Conservation (phyloP, 2,797 vertebrate species). For the Pelodytes ibericus region DNA sequence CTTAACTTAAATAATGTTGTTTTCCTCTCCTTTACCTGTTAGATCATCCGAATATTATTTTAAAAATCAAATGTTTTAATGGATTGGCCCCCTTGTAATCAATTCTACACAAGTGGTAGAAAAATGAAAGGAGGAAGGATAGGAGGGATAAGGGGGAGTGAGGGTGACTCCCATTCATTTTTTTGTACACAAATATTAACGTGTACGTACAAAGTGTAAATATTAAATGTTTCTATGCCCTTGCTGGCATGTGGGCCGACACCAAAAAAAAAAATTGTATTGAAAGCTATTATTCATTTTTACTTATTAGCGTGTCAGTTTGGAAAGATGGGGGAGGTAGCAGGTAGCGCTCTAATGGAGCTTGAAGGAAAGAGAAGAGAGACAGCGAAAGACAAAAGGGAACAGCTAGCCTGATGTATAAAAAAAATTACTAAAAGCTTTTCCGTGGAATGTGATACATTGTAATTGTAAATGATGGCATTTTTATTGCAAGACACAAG, state of each 20-base stretch:
- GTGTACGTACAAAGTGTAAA: neutral
- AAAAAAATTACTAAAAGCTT: neutral
- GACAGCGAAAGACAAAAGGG: neutral
- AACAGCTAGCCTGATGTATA: neutral
- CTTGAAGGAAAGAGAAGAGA: slow-evolving; percentile 47
- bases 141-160: too few relatives aligned
- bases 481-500: too few relatives aligned
- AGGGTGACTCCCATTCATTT: neutral
- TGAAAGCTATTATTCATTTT: slow-evolving; percentile 53
- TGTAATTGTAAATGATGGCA: too few relatives aligned
- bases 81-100: neutral
- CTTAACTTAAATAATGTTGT: too few relatives aligned
- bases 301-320: slow-evolving; percentile 52
- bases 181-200: neutral
- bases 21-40: too few relatives aligned
- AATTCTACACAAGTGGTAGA: neutral
- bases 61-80: neutral
- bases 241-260: slow-evolving; percentile 35
- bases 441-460: too few relatives aligned
- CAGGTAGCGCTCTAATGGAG: slow-evolving; percentile 45
- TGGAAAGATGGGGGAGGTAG: slow-evolving; percentile 48
- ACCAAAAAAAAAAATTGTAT: slow-evolving; percentile 46
- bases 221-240: slow-evolving; percentile 24
- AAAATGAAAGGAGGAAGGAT: neutral
- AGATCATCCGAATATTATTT: too few relatives aligned